Percentiles rank a stretch among this genome's conserved stretches.
Evolutionary conservation across 2,113 vertebrate species (phyloP).

Genomic region (Dipodomys merriami): DNA sequence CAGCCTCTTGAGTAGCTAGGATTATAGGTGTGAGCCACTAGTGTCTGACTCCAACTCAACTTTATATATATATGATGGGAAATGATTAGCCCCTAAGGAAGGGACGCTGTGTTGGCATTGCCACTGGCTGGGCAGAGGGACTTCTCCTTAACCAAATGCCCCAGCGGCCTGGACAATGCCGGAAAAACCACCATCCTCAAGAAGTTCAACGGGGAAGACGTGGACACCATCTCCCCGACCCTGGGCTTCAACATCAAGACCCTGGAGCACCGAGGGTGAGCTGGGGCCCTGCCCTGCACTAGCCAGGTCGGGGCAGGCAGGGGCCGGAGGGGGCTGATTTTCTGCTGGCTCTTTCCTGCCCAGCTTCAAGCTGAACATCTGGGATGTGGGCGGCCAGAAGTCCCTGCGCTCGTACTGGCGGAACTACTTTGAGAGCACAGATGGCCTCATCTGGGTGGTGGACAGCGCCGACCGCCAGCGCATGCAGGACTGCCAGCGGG

Average conservation of each 20-base stretch:
- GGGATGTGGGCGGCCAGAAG: slow-evolving; percentile 96
- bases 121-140: neutral
- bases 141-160: slow-evolving; percentile 80
- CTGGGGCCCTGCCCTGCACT: fast-evolving
- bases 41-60: too few species aligned
- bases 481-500: slow-evolving; percentile 91
- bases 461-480: slow-evolving; percentile 94
- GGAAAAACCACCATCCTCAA: slow-evolving; percentile 96
- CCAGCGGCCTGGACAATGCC: slow-evolving; percentile 93
- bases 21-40: too few species aligned
- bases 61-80: neutral
- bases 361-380: slow-evolving; percentile 95
- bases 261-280: slow-evolving; percentile 93
- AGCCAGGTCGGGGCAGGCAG: neutral
- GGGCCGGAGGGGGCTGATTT: neutral
- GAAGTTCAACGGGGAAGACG: slow-evolving; percentile 95
- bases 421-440: slow-evolving; percentile 97
- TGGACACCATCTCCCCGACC: slow-evolving; percentile 94
- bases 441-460: slow-evolving; percentile 96
- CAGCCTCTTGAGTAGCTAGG: too few species aligned
- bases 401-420: slow-evolving; percentile 96
- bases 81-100: neutral
- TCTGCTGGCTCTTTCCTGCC: neutral
- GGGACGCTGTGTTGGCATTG: neutral
- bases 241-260: slow-evolving; percentile 97